These are phyloP conservation scores for Drosophila santomea DNA, from an alignment of 1,140 invertebrate species.

Conservation along the genomic window DNA sequence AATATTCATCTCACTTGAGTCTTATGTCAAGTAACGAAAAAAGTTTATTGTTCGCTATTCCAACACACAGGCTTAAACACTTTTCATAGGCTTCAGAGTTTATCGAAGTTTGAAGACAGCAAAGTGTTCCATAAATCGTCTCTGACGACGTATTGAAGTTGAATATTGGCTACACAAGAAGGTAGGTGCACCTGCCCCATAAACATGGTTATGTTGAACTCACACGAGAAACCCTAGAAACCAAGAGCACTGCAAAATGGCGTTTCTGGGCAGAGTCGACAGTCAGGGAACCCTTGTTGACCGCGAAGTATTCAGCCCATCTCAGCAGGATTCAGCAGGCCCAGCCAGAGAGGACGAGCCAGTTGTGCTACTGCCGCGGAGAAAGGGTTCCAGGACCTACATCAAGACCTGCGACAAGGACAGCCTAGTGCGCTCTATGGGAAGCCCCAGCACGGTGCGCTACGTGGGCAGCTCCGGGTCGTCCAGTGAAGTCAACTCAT, in stretches of 20 bases:
- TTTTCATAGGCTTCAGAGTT: constrained; percentile 15
- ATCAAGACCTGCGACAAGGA: constrained; percentile 44
- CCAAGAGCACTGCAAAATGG: constrained; percentile 34
- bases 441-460: constrained; percentile 42
- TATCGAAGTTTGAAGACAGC: constrained; percentile 2
- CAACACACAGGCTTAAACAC: constrained; percentile 14
- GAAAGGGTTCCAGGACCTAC: constrained; percentile 52
- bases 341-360: neutral
- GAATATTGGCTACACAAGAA: constrained; percentile 6
- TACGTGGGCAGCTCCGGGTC: constrained; percentile 60
- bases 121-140: constrained; percentile 40
- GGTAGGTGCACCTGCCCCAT: neutral
- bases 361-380: neutral
- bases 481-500: constrained; percentile 47
- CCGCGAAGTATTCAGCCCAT: constrained; percentile 32
- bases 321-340: neutral
- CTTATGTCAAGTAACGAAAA: neutral
- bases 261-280: constrained; percentile 59
- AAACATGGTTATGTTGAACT: neutral
- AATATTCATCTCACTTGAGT: neutral
- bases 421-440: constrained; percentile 1
- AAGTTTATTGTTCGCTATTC: constrained; percentile 9
- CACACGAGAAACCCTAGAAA: neutral
- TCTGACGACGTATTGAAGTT: constrained; percentile 50
- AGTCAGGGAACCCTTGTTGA: constrained; percentile 25